phyloP scores from a whole-genome alignment of 2,113 vertebrate genomes.

The Ophthalmolycus amberensis region DNA sequence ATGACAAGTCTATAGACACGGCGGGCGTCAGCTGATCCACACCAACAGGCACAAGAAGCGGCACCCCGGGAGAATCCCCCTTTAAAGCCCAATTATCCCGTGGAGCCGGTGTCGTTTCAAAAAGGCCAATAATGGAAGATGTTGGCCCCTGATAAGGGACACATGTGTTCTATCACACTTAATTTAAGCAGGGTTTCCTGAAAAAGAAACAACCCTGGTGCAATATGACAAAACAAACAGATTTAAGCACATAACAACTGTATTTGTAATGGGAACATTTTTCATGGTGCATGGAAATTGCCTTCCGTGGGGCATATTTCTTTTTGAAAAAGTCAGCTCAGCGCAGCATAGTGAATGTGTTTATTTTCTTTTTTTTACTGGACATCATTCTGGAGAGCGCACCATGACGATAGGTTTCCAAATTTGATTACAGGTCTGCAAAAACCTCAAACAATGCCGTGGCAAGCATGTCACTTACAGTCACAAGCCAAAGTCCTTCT shows the following conservation, averaged over 20 bases:
- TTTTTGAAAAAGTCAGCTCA: conserved; percentile 42
- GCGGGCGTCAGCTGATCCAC: conserved; percentile 73
- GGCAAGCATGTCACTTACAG: conserved; percentile 67
- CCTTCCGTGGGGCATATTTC: conserved; percentile 45
- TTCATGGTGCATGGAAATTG: conserved; percentile 65
- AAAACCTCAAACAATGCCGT: conserved; percentile 83
- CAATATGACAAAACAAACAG: conserved; percentile 81
- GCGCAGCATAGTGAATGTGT: conserved; percentile 27
- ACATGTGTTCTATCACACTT: conserved; percentile 84
- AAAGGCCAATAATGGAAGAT: conserved; percentile 80
- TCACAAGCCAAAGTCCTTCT: conserved; percentile 68
- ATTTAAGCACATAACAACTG: conserved; percentile 79
- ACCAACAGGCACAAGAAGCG: conserved; percentile 62
- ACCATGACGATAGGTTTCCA: conserved; percentile 74
- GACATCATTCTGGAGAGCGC: conserved; percentile 73
- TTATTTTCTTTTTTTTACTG: conserved; percentile 65
- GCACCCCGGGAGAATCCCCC: conserved; percentile 74
- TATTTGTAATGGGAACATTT: conserved; percentile 72
- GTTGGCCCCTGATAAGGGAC: conserved; percentile 77
- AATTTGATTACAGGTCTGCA: conserved; percentile 82
- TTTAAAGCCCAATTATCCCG: conserved; percentile 79
- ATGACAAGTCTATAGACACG: conserved; percentile 64
- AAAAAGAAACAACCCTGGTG: conserved; percentile 74
- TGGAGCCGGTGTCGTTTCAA: conserved; percentile 77
- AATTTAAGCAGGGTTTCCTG: conserved; percentile 82